Base-by-base conservation (phyloP, 2,797 vertebrate species). In the Acridotheres tristis region DNA sequence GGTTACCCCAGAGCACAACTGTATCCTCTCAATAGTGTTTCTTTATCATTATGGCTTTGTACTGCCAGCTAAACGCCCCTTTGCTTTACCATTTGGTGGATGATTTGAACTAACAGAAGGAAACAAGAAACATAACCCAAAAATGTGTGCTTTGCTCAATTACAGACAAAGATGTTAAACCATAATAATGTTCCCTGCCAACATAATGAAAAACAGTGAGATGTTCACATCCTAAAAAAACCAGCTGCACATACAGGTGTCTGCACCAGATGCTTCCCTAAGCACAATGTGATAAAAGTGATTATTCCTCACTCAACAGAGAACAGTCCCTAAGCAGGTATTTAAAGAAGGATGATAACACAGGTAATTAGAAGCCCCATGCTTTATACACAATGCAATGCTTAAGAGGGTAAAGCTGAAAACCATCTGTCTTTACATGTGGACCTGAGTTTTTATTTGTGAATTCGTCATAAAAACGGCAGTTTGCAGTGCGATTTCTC, bases 181-280 rank as follows among this genome's bases (percentile, higher is more conserved):
- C 67, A 91, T 26, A 69, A 86, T 57, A 84, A 67, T n/a, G 67
- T 38, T 96, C 65, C 61, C 57, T 7, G 7, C 55, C 90, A 93
- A 81, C 69, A 69, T 91, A 96, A 96, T 91, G 91, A 95, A 97
- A 91, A 95, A 73, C 57, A 75, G 85, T 36, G 83, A 94, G 88
- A 94, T 80, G n/a, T 69, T 96, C 85, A 53, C 72, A 84, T 92
- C 74, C 78, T 90, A 91, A 95, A 96, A 92, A 95, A 57, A 0
- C 1, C 96, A 97, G 94, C 94, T 97, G 97, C 81, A 95, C 43
- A 61, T 90, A 90, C 96, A 97, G 96, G 93, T 97, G 97, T 94
- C 58, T 90, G 75, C 55, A 69, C 83, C 97, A 97, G 95, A 91
- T 97, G 97, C 95, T 96, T 95, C 53, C 83, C 81, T 96, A 94